A percentile compares a stretch with the other conserved stretches of the same genome.
These are phyloP conservation scores for Meganola albula DNA, from an alignment of 2,888 invertebrate genomes.

Conservation along the genomic window DNA sequence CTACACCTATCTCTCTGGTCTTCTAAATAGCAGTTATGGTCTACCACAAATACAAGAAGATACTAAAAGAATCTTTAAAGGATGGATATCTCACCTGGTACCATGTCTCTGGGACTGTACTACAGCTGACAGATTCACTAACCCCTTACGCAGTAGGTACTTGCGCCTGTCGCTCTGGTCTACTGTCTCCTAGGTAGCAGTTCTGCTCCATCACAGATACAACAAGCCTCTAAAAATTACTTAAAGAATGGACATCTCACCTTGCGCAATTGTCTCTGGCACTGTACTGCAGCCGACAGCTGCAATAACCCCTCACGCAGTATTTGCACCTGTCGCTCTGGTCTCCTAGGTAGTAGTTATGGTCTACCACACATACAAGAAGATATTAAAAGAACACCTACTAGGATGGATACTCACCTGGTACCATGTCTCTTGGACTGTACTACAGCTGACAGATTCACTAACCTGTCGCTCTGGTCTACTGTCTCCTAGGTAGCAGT, in stretches of 20 bases:
- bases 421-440: slow-evolving; percentile 67
- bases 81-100: slow-evolving; percentile 45
- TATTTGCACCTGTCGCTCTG: too few species aligned
- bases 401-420: too few species aligned
- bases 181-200: slow-evolving; percentile 55
- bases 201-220: slow-evolving; percentile 62
- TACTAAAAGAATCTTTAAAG: too few species aligned
- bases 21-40: slow-evolving; percentile 65
- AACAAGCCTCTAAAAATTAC: too few species aligned
- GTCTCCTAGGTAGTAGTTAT: too few species aligned
- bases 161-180: slow-evolving; percentile 49
- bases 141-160: slow-evolving; percentile 65
- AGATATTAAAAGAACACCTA: too few species aligned
- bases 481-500: slow-evolving; percentile 57
- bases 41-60: too few species aligned
- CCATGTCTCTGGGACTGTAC: slow-evolving; percentile 67
- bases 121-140: slow-evolving; percentile 67
- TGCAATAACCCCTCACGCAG: slow-evolving; percentile 68
- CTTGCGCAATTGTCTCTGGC: slow-evolving; percentile 68
- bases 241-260: slow-evolving; percentile 26
- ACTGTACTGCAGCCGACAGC: slow-evolving; percentile 64
- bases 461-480: slow-evolving; percentile 53
- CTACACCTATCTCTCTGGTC: slow-evolving; percentile 51
- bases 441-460: slow-evolving; percentile 66
- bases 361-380: too few species aligned